These are phyloP conservation scores for Epicampocera succincta DNA, from an alignment of 2,888 invertebrate genomes.

Conservation along the genomic window DNA sequence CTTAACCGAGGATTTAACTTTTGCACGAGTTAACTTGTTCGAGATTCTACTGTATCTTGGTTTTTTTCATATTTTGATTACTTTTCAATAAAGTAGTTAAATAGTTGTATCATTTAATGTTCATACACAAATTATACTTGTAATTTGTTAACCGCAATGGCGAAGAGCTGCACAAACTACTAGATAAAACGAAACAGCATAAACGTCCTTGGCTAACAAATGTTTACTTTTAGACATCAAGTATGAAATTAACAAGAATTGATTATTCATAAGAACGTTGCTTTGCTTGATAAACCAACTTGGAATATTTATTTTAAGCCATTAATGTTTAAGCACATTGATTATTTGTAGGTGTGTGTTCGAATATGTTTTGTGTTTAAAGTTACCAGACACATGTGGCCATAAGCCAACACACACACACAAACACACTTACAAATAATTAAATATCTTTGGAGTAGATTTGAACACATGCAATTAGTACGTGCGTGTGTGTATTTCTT, in stretches of 20 bases:
- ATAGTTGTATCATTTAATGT: no score
- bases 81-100: no score
- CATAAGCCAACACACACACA: neutral
- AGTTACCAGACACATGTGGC: neutral
- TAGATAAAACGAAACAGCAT: slow-evolving; percentile 21
- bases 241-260: slow-evolving; percentile 24
- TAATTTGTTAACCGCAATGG: slow-evolving; percentile 29
- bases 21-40: no score
- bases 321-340: neutral
- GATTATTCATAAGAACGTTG: slow-evolving; percentile 22
- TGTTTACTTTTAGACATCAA: slow-evolving; percentile 25
- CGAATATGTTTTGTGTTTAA: neutral
- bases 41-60: no score
- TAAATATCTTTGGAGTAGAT: slow-evolving; percentile 26
- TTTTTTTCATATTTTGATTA: no score
- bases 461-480: slow-evolving; percentile 20
- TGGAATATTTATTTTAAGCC: neutral
- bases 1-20: no score
- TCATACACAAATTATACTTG: slow-evolving; percentile 17
- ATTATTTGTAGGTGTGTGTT: no score
- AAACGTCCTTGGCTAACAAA: slow-evolving; percentile 55
- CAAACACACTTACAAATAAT: slow-evolving; percentile 23
- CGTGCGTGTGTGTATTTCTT: slow-evolving; percentile 23
- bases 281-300: neutral
- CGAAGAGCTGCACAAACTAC: slow-evolving; percentile 14